phyloP scores from a whole-genome alignment of 2,888 invertebrate genomes.

The Cancer borealis region DNA sequence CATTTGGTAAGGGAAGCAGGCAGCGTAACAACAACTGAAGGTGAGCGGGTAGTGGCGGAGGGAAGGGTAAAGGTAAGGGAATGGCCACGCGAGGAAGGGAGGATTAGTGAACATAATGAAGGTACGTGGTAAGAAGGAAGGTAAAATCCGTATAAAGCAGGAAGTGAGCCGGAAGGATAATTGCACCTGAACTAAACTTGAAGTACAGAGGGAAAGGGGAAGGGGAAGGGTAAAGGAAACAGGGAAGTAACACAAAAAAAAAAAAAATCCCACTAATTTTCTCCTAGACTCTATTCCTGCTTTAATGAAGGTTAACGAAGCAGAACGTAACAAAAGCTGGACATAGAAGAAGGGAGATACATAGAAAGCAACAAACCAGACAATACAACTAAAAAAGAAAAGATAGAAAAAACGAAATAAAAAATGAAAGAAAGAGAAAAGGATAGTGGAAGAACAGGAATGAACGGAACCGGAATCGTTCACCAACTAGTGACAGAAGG shows the following conservation, averaged over 20 bases:
- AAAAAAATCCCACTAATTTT: not conserved
- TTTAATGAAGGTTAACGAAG: not conserved
- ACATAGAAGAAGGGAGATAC: not conserved
- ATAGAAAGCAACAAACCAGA: not conserved
- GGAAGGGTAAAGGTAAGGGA: not conserved
- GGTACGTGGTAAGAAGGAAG: not conserved
- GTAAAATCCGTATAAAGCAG: not conserved
- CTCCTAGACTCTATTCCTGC: not conserved
- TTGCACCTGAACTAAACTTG: not conserved
- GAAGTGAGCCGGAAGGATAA: not conserved
- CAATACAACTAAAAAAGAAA: too few relatives aligned
- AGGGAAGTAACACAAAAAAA: not conserved
- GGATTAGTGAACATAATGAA: not conserved
- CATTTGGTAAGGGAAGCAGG: not conserved
- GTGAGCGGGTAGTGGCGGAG: not conserved
- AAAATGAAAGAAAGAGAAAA: not conserved
- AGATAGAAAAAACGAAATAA: not conserved
- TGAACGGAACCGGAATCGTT: too few relatives aligned
- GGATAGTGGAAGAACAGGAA: not conserved
- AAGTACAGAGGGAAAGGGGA: not conserved
- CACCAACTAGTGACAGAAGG: not conserved
- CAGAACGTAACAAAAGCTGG: not conserved
- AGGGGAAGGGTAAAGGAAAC: not conserved
- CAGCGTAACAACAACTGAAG: not conserved
- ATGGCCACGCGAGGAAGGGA: not conserved